phyloP scores from a whole-genome alignment of 2,113 vertebrate species.

The Periophthalmus modestus region DNA sequence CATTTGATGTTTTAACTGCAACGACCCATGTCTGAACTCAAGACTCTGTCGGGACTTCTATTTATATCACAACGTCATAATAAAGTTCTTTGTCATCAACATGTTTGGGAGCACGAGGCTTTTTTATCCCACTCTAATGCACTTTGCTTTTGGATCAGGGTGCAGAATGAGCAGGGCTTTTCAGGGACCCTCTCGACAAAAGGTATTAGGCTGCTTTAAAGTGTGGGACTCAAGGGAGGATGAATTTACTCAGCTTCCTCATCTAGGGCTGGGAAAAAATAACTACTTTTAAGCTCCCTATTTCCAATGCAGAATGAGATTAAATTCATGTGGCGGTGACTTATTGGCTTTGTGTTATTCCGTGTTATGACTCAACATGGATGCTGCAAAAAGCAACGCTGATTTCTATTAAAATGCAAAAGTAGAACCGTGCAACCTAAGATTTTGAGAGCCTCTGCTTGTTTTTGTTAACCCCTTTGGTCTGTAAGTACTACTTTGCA shows the following conservation, averaged over 20 bases:
- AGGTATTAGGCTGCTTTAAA: conserved; percentile 55
- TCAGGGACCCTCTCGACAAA: conserved; percentile 45
- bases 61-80: not conserved
- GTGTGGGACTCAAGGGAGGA: conserved; percentile 43
- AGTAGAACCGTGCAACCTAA: too few species aligned
- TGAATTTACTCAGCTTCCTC: conserved; percentile 43
- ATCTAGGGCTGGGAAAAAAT: conserved; percentile 20
- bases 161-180: conserved; percentile 18
- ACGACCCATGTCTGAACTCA: not conserved
- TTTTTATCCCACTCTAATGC: conserved; percentile 17
- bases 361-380: conserved; percentile 19
- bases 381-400: conserved; percentile 6
- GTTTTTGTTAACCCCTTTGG: not conserved
- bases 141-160: conserved; percentile 12
- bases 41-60: not conserved
- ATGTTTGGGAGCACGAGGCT: conserved; percentile 8
- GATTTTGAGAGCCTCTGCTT: too few species aligned
- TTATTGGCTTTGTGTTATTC: conserved; percentile 45
- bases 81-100: conserved; percentile 3
- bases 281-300: conserved; percentile 20
- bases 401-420: conserved; percentile 9
- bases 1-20: not conserved
- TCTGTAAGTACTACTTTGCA: not conserved
- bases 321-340: conserved; percentile 40
- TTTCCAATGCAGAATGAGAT: conserved; percentile 47